These are phyloP conservation scores for Dicycla oo DNA, from an alignment of 2,888 invertebrate species.

Conservation along the genomic window DNA sequence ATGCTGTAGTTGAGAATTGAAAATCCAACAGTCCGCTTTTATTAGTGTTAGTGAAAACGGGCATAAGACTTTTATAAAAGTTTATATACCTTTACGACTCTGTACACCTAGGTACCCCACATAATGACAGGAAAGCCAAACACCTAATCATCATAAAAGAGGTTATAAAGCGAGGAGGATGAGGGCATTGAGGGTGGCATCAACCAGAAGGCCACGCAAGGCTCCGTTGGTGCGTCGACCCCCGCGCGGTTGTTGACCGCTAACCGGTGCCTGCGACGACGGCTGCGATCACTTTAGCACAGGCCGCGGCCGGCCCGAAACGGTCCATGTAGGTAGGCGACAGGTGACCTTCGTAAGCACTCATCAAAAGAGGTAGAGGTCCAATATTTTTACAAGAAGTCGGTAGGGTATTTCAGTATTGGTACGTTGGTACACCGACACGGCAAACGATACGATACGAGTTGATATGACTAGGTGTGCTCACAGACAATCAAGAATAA, in stretches of 20 bases:
- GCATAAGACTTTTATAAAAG: background rate
- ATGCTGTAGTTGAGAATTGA: too few relatives aligned
- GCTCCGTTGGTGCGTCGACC: slow-evolving; percentile 65
- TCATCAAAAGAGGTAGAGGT: background rate
- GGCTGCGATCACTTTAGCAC: slow-evolving; percentile 27
- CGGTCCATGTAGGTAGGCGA: slow-evolving; percentile 22
- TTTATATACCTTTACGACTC: background rate
- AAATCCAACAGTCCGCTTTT: too few relatives aligned
- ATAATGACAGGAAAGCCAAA: slow-evolving; percentile 7
- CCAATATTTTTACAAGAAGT: slow-evolving; percentile 5
- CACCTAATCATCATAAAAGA: slow-evolving; percentile 15
- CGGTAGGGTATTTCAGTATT: background rate
- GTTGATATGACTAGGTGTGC: background rate
- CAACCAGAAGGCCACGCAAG: slow-evolving; percentile 55
- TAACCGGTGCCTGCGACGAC: slow-evolving; percentile 10
- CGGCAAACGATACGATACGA: background rate
- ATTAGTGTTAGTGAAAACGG: background rate
- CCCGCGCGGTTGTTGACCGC: slow-evolving; percentile 64
- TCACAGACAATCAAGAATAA: background rate
- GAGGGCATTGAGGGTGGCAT: slow-evolving; percentile 45
- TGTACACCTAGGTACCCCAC: background rate
- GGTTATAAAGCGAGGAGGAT: slow-evolving; percentile 5
- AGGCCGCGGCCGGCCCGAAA: slow-evolving; percentile 27
- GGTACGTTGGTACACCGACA: background rate
- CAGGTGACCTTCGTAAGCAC: slow-evolving; percentile 29